These are phyloP conservation scores for Ursus arctos DNA, from an alignment of 2,113 vertebrate genomes.

Conservation along the genomic window DNA sequence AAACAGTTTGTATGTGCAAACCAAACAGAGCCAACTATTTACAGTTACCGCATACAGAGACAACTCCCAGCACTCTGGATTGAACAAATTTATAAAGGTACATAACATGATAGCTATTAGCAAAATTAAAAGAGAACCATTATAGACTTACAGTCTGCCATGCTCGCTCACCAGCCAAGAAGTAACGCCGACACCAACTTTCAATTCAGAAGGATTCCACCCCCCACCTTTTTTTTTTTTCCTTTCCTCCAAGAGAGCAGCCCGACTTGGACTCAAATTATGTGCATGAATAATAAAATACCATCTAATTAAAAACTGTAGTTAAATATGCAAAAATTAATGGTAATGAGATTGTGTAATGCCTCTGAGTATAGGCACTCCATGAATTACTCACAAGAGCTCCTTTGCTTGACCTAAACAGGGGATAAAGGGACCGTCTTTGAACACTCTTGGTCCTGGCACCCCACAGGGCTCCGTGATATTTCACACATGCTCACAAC, in stretches of 20 bases:
- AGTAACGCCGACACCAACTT: slow-evolving; percentile 89
- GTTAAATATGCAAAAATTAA: slow-evolving; percentile 99
- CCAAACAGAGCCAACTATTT: slow-evolving; percentile 97
- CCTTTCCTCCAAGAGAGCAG: slow-evolving; percentile 88
- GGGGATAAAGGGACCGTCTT: slow-evolving; percentile 90
- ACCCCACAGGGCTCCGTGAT: slow-evolving; percentile 69
- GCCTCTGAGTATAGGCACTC: slow-evolving; percentile 96
- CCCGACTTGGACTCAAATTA: slow-evolving; percentile 97
- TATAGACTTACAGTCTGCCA: slow-evolving; percentile 90
- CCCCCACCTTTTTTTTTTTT: slow-evolving; percentile 62
- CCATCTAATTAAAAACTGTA: slow-evolving; percentile 99
- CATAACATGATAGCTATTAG: slow-evolving; percentile 99
- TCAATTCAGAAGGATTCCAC: slow-evolving; percentile 88
- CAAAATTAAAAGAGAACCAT: slow-evolving; percentile 99
- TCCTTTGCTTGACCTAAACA: slow-evolving; percentile 96
- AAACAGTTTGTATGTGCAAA: slow-evolving; percentile 97
- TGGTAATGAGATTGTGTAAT: slow-evolving; percentile 99
- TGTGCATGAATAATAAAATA: slow-evolving; percentile 99
- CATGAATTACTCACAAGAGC: slow-evolving; percentile 98
- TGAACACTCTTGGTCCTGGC: slow-evolving; percentile 84
- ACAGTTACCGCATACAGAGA: slow-evolving; percentile 94
- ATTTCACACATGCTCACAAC: neutral
- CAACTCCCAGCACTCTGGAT: slow-evolving; percentile 97
- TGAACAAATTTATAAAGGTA: slow-evolving; percentile 99
- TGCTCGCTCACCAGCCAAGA: slow-evolving; percentile 89